Evolutionary conservation across 2,113 vertebrate genomes (phyloP).

Genomic region (Trochalopteron elliotii): DNA sequence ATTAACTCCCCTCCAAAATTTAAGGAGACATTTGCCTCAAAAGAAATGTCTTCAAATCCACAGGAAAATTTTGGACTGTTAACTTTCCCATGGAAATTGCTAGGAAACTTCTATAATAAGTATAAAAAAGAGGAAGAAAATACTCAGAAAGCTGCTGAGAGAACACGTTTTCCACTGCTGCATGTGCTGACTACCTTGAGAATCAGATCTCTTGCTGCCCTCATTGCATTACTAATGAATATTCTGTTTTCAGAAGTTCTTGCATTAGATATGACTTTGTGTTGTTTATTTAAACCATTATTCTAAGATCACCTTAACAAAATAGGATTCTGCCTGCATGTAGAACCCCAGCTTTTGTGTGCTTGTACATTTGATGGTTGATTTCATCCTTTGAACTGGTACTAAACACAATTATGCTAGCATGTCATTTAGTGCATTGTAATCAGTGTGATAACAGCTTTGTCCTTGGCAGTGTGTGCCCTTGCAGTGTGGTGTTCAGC

Average conservation of each 20-base stretch:
- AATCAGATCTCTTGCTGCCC: background rate
- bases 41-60: background rate
- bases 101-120: background rate
- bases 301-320: background rate
- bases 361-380: background rate
- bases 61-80: background rate
- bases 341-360: background rate
- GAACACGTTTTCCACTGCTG: background rate
- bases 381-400: background rate
- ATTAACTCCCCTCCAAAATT: background rate
- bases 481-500: background rate
- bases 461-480: background rate
- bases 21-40: background rate
- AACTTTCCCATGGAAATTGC: background rate
- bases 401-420: background rate
- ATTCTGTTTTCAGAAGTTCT: background rate
- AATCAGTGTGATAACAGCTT: background rate
- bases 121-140: background rate
- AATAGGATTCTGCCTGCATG: background rate
- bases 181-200: background rate
- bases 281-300: background rate
- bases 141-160: background rate
- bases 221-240: background rate
- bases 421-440: background rate
- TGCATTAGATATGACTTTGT: background rate